phyloP scores from a whole-genome alignment of 2,113 vertebrate genomes.

The Daboia siamensis region DNA sequence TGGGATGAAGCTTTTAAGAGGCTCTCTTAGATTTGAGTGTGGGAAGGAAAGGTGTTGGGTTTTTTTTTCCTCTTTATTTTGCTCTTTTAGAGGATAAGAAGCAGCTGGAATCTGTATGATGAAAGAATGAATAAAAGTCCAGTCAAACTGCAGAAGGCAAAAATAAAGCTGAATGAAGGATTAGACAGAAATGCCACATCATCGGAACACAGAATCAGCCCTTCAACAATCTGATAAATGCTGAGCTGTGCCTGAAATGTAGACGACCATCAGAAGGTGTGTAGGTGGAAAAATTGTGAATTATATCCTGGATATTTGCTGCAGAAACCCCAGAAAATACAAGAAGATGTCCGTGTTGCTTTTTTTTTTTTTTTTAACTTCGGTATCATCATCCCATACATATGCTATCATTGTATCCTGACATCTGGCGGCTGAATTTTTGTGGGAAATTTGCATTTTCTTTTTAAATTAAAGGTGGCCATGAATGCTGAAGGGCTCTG shows the following conservation, averaged over 20 bases:
- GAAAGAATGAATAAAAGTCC: not conserved
- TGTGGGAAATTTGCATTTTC: not conserved
- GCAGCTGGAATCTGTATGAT: constrained; percentile 32
- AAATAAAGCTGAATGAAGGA: not conserved
- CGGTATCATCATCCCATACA: no score
- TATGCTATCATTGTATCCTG: not conserved
- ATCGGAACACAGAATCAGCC: not conserved
- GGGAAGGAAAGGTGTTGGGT: not conserved
- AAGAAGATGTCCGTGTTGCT: not conserved
- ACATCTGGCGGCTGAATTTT: not conserved
- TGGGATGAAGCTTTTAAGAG: not conserved
- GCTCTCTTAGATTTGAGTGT: constrained; percentile 7
- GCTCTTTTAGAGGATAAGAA: constrained; percentile 25
- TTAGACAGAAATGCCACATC: not conserved
- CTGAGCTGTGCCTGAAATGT: not conserved
- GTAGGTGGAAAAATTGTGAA: accelerated
- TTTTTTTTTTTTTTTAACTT: not conserved
- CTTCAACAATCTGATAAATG: not conserved
- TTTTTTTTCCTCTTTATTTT: accelerated
- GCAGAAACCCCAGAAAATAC: not conserved
- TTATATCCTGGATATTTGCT: not conserved
- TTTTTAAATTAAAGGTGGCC: not conserved
- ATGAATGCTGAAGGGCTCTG: not conserved
- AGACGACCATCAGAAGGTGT: not conserved
- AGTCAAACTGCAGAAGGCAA: constrained; percentile 13